Evolutionary conservation across 2,113 vertebrate genomes (phyloP).

Genomic region (Poeciliopsis turrubarensis): DNA sequence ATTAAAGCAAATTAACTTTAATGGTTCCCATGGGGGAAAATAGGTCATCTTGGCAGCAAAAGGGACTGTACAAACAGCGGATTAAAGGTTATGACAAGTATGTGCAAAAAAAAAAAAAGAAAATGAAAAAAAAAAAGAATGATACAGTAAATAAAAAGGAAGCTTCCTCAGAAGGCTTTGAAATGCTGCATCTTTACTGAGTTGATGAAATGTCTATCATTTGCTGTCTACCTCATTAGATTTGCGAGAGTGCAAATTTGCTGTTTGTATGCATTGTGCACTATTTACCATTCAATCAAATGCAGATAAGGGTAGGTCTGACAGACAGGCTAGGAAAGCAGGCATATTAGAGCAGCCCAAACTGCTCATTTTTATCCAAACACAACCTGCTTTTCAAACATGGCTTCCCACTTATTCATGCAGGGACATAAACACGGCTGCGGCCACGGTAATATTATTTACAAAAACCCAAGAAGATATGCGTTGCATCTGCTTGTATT

Average conservation of each 20-base stretch:
- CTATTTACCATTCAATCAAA: constrained; percentile 41
- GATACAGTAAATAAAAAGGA: constrained; percentile 17
- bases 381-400: constrained; percentile 34
- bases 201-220: constrained; percentile 23
- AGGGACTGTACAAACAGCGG: constrained; percentile 47
- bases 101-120: constrained; percentile 8
- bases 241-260: constrained; percentile 7
- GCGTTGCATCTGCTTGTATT: constrained; percentile 21
- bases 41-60: constrained; percentile 51
- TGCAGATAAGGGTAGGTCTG: constrained; percentile 31
- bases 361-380: constrained; percentile 37
- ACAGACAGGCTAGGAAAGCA: constrained; percentile 47
- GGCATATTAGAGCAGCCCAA: constrained; percentile 40
- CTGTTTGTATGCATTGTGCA: constrained; percentile 34
- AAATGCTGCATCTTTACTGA: not conserved
- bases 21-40: constrained; percentile 51
- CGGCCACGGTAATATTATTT: constrained; percentile 20
- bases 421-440: constrained; percentile 17
- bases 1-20: constrained; percentile 61
- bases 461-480: constrained; percentile 16
- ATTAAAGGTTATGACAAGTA: constrained; percentile 50
- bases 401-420: constrained; percentile 29
- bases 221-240: constrained; percentile 15
- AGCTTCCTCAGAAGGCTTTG: constrained; percentile 24
- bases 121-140: constrained; percentile 4